Conservation (phyloP, 2,113 vertebrate species). For the Philantomba maxwellii region DNA sequence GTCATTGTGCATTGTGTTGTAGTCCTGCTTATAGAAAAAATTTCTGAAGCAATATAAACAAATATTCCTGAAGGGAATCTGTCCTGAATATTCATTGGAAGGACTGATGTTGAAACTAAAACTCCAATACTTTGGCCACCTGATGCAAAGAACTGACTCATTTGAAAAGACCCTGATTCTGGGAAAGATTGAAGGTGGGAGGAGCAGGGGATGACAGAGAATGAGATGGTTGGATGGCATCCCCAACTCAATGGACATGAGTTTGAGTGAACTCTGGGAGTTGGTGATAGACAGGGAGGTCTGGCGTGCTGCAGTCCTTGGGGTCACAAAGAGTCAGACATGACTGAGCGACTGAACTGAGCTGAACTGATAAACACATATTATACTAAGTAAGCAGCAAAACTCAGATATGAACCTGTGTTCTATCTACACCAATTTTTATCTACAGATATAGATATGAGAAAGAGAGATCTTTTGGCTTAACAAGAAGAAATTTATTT, state of each 20-base stretch:
- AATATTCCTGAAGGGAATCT: not conserved
- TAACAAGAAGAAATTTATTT: not conserved
- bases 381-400: not conserved
- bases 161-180: not conserved
- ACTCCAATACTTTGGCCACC: not conserved
- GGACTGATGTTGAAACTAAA: not conserved
- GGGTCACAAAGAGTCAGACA: not conserved
- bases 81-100: not conserved
- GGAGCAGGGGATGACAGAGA: not conserved
- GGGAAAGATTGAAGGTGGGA: not conserved
- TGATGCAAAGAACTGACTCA: not conserved
- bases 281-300: not conserved
- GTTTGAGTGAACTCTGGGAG: not conserved
- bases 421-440: not conserved
- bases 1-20: not conserved
- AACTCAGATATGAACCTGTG: not conserved
- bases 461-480: not conserved
- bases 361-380: not conserved
- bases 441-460: not conserved
- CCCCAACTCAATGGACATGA: not conserved
- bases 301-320: not conserved
- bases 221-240: not conserved
- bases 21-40: not conserved
- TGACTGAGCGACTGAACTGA: fast-evolving
- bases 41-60: not conserved